Evolutionary conservation across 2,888 invertebrate genomes (phyloP).

Genomic region (Epinotia nisella): DNA sequence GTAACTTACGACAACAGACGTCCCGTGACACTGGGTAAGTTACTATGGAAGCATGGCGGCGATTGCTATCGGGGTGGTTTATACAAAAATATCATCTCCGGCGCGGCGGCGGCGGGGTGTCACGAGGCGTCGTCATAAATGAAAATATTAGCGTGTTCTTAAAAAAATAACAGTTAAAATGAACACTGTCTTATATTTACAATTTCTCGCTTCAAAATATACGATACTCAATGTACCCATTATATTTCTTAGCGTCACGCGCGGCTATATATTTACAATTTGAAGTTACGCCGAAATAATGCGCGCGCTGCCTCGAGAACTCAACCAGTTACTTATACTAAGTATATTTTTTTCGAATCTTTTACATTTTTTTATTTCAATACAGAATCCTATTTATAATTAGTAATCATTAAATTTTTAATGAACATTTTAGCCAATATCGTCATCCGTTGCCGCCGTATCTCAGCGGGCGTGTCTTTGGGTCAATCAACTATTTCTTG

Average conservation of each 20-base stretch:
- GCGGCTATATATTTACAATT: constrained; percentile 66
- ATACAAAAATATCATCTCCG: constrained; percentile 59
- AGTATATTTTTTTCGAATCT: constrained; percentile 61
- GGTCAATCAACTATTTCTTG: too few species aligned
- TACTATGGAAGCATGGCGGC: constrained; percentile 51
- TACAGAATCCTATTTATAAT: constrained; percentile 70
- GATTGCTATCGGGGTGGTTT: constrained; percentile 46
- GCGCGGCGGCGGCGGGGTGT: constrained; percentile 49
- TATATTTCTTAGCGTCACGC: constrained; percentile 51
- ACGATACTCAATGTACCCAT: constrained; percentile 67
- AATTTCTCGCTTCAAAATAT: constrained; percentile 68
- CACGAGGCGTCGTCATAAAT: constrained; percentile 59
- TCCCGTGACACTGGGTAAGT: constrained; percentile 50
- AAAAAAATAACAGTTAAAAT: constrained; percentile 80
- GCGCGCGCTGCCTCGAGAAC: constrained; percentile 53
- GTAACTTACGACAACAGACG: constrained; percentile 50
- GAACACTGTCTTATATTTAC: constrained; percentile 81
- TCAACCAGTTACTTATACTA: constrained; percentile 61
- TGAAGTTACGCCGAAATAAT: constrained; percentile 53
- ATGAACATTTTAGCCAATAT: constrained; percentile 65
- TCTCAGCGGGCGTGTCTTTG: too few species aligned
- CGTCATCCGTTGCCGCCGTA: constrained; percentile 50
- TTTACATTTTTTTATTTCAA: constrained; percentile 64
- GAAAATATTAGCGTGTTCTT: constrained; percentile 69
- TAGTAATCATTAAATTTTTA: constrained; percentile 68